Percentiles rank a stretch among this genome's conserved stretches.
phyloP scores from a whole-genome alignment of 2,797 vertebrate genomes.

The Tadarida brasiliensis region DNA sequence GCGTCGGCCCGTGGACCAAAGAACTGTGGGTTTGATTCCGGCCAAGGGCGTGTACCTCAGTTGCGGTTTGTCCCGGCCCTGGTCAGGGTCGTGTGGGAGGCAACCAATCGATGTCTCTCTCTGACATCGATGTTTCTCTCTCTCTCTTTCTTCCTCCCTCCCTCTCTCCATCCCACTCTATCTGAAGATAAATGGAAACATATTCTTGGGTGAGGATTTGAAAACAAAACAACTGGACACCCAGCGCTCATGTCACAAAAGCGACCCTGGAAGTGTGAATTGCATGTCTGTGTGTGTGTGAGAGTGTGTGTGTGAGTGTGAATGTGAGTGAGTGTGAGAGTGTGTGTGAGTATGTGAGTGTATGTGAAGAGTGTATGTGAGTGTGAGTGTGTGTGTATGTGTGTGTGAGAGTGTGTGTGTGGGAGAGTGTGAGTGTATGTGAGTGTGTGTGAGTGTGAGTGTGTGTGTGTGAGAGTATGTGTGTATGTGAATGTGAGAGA shows the following conservation, averaged over 20 bases:
- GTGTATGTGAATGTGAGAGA: neutral
- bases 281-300: neutral
- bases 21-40: no score
- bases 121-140: no score
- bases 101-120: no score
- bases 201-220: no score
- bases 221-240: neutral
- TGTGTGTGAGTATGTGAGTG: neutral
- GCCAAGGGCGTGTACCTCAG: no score
- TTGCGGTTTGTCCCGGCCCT: no score
- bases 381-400: neutral
- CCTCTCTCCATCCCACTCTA: no score
- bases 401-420: no score
- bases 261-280: neutral
- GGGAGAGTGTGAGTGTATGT: neutral
- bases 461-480: neutral
- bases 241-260: neutral
- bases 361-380: neutral
- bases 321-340: neutral
- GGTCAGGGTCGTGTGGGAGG: no score
- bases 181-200: no score
- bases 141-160: no score
- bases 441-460: neutral
- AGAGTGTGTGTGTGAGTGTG: neutral
- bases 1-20: no score